A percentile compares a stretch with the other conserved stretches of the same genome.
These are phyloP conservation scores for Dreissena rostriformis DNA, from an alignment of 1,140 invertebrate genomes.

Conservation along the genomic window DNA sequence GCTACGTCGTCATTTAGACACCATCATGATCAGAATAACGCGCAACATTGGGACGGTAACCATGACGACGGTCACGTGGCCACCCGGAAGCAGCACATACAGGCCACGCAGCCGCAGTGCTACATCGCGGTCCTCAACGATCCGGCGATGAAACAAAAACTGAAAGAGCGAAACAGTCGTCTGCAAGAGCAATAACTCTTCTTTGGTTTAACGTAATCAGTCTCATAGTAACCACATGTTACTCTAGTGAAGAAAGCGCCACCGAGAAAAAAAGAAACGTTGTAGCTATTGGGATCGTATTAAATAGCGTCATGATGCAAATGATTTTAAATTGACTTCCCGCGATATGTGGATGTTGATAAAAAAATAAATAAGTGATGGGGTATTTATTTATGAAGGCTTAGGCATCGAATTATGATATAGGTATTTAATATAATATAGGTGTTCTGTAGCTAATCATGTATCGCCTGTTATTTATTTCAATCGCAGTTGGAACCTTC, in stretches of 20 bases:
- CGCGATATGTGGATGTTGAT: background rate
- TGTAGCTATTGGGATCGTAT: too few species aligned
- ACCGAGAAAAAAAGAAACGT: too few species aligned
- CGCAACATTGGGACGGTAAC: background rate
- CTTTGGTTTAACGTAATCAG: background rate
- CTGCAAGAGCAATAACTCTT: slow-evolving; percentile 30
- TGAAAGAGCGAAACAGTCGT: slow-evolving; percentile 49
- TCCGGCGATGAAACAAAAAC: slow-evolving; percentile 53
- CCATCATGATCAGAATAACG: background rate
- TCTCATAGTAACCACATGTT: slow-evolving; percentile 19
- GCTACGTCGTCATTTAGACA: slow-evolving; percentile 48
- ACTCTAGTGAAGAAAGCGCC: background rate
- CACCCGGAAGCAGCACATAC: slow-evolving; percentile 27
- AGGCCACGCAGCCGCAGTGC: slow-evolving; percentile 30
- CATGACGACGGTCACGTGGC: slow-evolving; percentile 5
- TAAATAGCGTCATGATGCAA: background rate
- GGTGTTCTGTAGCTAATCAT: background rate
- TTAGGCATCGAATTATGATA: background rate
- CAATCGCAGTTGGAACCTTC: background rate
- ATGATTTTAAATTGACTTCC: background rate
- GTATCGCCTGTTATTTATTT: background rate
- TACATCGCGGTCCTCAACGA: slow-evolving; percentile 52
- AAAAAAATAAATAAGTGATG: background rate
- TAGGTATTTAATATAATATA: slow-evolving; percentile 8
- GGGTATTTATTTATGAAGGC: background rate